Base-by-base conservation (phyloP, 2,113 vertebrate species). In the Telmatochromis brachygnathus region DNA sequence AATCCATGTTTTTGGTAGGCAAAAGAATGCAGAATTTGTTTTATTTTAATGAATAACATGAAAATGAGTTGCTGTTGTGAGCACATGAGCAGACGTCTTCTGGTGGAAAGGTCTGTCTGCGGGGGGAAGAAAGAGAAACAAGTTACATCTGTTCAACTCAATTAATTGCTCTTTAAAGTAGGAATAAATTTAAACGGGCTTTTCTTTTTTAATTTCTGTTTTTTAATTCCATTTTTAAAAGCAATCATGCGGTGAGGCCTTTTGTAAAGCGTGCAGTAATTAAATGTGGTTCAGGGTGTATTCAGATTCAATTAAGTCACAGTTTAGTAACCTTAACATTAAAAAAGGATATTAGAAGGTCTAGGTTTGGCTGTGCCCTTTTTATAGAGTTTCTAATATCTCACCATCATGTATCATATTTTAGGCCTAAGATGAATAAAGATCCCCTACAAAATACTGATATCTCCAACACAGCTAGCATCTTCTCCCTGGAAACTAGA, bases 321-420 rank as follows among this genome's bases (percentile, higher is more conserved):
- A 23, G 6, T 82, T 83, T 84, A 9, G 30, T 49, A 5, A 88
- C 4, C 5, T 73, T 65, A 49, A 87, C 83, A 51, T 81, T 73
- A 23, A 56, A 23, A 60, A 86, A 56, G 49, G 65, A 82, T 86
- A 91, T 89, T 84, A 70, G 51, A 84, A 37, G 12, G 13, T 79
- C 9, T 68, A 81, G 35, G 85, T 89, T 85, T 90, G 30, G 54
- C 58, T 84, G 33, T 58, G 26, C 35, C 85, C 35, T 42, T 62
- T 62, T 73, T 8, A 6, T 39, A 37, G 54, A 88, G 75, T 75
- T 28, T 89, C 42, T 89, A 79, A 93, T 92, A 88, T 90, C 81
- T 65, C 21, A 30, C 1, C 1, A 19, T 84, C 73, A 85, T 93
- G 88, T 19, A 88, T 93, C 84, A 89, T 35, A 53, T 39, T 86